phyloP scores from a whole-genome alignment of 2,113 vertebrate genomes.

The Dasyprocta punctata region DNA sequence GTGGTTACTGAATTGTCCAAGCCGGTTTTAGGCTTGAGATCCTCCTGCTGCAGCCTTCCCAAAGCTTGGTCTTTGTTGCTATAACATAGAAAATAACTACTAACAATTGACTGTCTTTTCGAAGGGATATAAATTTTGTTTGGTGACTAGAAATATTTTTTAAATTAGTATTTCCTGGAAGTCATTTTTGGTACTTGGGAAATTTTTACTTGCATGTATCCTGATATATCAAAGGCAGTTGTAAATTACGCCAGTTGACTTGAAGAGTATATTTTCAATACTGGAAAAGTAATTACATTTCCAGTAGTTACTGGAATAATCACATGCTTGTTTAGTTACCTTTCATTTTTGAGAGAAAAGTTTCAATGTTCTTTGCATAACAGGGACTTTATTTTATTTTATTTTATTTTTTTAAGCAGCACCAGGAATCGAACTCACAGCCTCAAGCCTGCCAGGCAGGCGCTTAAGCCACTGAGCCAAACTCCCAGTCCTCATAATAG shows the following conservation, averaged over 20 bases:
- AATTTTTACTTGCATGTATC: background rate
- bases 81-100: background rate
- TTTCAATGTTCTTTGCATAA: background rate
- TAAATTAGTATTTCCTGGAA: background rate
- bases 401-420: too few species aligned
- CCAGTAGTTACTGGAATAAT: background rate
- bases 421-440: too few species aligned
- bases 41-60: background rate
- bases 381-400: background rate
- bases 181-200: background rate
- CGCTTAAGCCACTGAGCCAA: too few species aligned
- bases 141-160: conserved; percentile 28
- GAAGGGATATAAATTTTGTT: background rate
- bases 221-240: background rate
- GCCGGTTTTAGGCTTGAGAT: background rate
- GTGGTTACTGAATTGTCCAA: too few species aligned
- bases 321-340: background rate
- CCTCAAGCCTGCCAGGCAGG: too few species aligned
- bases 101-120: background rate
- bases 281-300: conserved; percentile 30
- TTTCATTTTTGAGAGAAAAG: conserved; percentile 28
- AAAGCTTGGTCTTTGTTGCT: background rate
- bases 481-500: too few species aligned
- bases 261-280: conserved; percentile 25
- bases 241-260: background rate